Evolutionary conservation across 2,797 vertebrate species (phyloP).

Genomic region (Ficedula albicollis): DNA sequence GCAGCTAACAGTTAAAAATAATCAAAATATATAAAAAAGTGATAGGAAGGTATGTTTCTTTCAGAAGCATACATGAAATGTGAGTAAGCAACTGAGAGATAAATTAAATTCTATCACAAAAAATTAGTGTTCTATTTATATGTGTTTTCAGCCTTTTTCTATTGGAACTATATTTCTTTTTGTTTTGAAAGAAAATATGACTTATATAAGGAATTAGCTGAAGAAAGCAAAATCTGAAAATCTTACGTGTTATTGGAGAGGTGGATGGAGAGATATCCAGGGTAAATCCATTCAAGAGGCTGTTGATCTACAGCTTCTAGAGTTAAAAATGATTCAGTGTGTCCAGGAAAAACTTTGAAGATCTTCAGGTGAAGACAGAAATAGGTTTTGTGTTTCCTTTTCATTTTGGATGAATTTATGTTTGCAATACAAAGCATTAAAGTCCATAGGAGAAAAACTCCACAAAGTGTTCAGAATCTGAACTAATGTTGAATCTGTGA

Average conservation of each 20-base stretch:
- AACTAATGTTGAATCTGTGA: not conserved
- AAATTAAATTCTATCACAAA: not conserved
- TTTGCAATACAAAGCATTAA: not conserved
- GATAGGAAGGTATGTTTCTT: not conserved
- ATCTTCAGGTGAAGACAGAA: not conserved
- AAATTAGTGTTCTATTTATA: not conserved
- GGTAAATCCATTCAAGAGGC: not conserved
- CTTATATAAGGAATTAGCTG: not conserved
- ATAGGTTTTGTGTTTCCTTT: not conserved
- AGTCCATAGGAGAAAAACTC: not conserved
- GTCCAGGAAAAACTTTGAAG: not conserved
- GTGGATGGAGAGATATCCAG: not conserved
- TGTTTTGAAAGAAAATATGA: not conserved
- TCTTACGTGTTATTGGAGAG: not conserved
- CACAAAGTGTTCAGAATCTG: not conserved
- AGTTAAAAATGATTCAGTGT: accelerated
- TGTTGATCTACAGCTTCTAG: not conserved
- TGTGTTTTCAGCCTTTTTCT: not conserved
- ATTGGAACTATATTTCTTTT: not conserved
- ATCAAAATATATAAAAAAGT: not conserved
- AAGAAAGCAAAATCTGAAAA: not conserved
- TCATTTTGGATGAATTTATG: not conserved
- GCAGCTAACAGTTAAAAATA: not conserved
- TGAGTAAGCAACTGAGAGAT: not conserved
- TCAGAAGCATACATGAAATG: not conserved